A percentile compares a stretch with the other conserved stretches of the same genome.
These are phyloP conservation scores for Squalus acanthias DNA, from an alignment of 2,797 vertebrate species.

Conservation along the genomic window DNA sequence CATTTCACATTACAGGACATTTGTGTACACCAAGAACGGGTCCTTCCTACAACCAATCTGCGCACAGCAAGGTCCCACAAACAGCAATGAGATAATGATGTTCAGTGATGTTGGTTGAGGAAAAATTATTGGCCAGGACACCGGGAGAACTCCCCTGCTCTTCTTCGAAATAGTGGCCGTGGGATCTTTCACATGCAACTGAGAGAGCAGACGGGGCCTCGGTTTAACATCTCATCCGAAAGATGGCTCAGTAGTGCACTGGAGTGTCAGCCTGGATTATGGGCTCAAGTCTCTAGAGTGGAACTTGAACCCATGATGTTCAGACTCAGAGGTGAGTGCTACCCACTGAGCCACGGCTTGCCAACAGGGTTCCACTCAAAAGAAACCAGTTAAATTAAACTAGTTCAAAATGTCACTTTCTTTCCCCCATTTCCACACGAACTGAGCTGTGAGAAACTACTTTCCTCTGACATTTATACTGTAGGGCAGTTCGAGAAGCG, in stretches of 20 bases:
- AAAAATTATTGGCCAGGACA: neutral
- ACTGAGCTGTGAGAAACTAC: too few species aligned
- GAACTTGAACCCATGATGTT: too few species aligned
- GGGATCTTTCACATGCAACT: neutral
- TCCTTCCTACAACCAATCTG: neutral
- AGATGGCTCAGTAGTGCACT: too few species aligned
- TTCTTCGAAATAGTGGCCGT: neutral
- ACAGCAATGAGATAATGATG: neutral
- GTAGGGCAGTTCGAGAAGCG: too few species aligned
- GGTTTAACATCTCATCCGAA: too few species aligned
- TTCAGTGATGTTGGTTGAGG: neutral
- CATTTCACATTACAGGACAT: neutral
- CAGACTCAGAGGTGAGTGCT: too few species aligned
- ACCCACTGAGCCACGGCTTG: neutral
- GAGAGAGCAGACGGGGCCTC: neutral
- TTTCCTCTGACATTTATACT: too few species aligned
- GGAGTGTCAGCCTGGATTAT: too few species aligned
- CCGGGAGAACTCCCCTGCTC: neutral
- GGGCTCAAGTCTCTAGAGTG: too few species aligned
- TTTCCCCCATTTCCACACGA: too few species aligned
- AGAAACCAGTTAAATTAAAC: neutral
- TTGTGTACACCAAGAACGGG: neutral
- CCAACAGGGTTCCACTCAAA: neutral
- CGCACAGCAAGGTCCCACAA: neutral
- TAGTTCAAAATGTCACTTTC: neutral